Evolutionary conservation across 1,140 invertebrate genomes (phyloP).

Genomic region (Brachionus asplanchnoidis): DNA sequence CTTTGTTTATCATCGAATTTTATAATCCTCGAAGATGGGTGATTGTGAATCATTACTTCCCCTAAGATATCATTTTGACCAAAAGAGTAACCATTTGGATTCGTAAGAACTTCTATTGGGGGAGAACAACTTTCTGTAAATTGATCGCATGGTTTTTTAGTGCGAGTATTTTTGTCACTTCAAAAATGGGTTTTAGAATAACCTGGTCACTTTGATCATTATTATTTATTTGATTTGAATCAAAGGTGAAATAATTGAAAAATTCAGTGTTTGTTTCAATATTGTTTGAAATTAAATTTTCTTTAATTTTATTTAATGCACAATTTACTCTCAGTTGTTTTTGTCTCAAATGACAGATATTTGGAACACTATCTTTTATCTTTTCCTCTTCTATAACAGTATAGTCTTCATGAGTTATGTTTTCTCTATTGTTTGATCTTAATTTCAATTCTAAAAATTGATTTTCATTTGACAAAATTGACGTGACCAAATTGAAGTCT

Average conservation of each 20-base stretch:
- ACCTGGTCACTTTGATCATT: neutral
- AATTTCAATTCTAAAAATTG: conserved; percentile 19
- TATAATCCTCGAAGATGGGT: neutral
- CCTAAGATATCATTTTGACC: neutral
- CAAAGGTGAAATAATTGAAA: neutral
- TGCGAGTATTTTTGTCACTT: neutral
- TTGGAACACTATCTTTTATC: neutral
- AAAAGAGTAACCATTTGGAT: neutral
- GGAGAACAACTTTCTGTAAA: conserved; percentile 4
- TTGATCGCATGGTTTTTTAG: neutral
- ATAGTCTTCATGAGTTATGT: neutral
- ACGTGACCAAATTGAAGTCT: conserved; percentile 1
- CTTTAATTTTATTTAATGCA: conserved; percentile 25
- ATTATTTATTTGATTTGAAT: neutral
- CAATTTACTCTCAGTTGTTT: conserved; percentile 10
- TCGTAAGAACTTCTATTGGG: neutral
- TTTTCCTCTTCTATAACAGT: neutral
- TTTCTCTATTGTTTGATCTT: neutral
- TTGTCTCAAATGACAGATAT: neutral
- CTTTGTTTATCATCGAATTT: neutral
- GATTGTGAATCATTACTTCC: conserved; percentile 15
- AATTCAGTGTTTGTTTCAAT: neutral
- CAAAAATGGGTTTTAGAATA: neutral
- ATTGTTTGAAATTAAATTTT: neutral
- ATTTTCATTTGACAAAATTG: neutral